Conservation (phyloP, 2,888 invertebrate species). For the Ochlodes sylvanus region DNA sequence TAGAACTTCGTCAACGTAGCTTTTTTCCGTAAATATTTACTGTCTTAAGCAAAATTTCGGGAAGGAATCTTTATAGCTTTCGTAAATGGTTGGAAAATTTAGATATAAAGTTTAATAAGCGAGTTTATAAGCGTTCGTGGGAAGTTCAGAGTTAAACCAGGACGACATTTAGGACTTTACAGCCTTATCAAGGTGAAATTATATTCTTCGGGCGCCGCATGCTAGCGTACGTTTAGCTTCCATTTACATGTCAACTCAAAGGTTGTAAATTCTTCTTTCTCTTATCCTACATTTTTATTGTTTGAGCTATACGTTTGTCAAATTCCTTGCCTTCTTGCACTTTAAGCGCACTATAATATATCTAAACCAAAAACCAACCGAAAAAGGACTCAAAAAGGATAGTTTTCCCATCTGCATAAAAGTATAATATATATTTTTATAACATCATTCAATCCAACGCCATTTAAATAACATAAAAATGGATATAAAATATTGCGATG, state of each 20-base stretch:
- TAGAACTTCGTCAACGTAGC: slow-evolving; percentile 24
- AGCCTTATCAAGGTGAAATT: not conserved
- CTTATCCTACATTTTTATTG: too few species aligned
- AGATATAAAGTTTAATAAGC: slow-evolving; percentile 17
- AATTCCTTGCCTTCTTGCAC: too few species aligned
- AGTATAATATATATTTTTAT: too few species aligned
- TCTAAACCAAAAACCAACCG: too few species aligned
- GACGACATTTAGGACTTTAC: slow-evolving; percentile 1
- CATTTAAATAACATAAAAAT: slow-evolving; percentile 1
- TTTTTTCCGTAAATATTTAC: slow-evolving; percentile 32
- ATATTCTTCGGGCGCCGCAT: slow-evolving; percentile 1
- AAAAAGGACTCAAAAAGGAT: too few species aligned
- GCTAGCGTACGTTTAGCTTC: not conserved
- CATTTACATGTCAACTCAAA: not conserved
- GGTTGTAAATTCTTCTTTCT: not conserved
- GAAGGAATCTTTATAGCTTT: slow-evolving; percentile 11
- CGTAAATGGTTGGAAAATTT: slow-evolving; percentile 6
- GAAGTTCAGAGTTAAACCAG: slow-evolving; percentile 2
- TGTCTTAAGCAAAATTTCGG: slow-evolving; percentile 30
- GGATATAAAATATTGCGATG: not conserved
- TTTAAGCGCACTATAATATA: too few species aligned
- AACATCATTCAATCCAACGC: too few species aligned
- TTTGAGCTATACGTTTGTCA: too few species aligned
- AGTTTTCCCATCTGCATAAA: too few species aligned
- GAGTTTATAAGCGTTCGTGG: slow-evolving; percentile 6